Conservation (phyloP, 2,888 invertebrate species). For the Ptilodon capucinus region DNA sequence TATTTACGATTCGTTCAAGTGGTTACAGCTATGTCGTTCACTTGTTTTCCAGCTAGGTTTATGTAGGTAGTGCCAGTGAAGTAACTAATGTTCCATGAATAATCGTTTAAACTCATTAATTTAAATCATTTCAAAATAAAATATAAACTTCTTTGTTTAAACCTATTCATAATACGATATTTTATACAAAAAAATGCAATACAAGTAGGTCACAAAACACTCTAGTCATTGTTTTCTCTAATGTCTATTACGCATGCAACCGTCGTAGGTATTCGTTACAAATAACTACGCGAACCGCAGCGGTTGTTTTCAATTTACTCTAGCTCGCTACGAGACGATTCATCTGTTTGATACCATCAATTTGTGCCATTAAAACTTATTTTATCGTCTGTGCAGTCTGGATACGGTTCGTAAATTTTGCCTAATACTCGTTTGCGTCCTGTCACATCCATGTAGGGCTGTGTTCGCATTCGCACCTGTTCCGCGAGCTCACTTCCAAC, state of each 20-base stretch:
- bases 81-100: too few species aligned
- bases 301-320: conserved; percentile 53
- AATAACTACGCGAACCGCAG: conserved; percentile 47
- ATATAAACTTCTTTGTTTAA: too few species aligned
- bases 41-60: too few species aligned
- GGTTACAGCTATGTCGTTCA: too few species aligned
- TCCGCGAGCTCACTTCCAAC: conserved; percentile 37
- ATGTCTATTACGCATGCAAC: conserved; percentile 31
- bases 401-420: conserved; percentile 61
- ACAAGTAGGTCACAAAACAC: background rate
- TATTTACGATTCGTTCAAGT: background rate
- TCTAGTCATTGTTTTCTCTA: conserved; percentile 36
- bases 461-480: conserved; percentile 53
- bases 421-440: conserved; percentile 63
- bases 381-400: conserved; percentile 49
- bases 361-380: conserved; percentile 63
- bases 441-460: conserved; percentile 60
- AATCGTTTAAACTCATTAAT: too few species aligned
- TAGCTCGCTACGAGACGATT: conserved; percentile 45
- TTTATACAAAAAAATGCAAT: too few species aligned
- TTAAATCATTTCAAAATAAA: too few species aligned
- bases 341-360: conserved; percentile 63
- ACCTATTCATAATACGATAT: too few species aligned
- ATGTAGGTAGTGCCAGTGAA: too few species aligned
- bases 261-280: conserved; percentile 37